These are phyloP conservation scores for Amazona finschi DNA, from an alignment of 2,797 vertebrate species.

Conservation along the genomic window DNA sequence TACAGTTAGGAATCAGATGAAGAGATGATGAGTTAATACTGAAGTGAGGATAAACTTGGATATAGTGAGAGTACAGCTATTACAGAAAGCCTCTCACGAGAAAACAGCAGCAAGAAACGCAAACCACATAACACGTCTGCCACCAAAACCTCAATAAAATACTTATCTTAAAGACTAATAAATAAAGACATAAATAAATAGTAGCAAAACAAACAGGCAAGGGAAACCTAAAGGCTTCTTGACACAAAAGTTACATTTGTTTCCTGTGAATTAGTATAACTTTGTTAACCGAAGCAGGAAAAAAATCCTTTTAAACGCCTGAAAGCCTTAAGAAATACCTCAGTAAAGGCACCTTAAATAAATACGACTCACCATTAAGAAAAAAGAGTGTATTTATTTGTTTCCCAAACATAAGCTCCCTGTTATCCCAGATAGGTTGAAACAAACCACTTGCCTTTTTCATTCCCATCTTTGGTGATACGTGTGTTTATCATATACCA, in stretches of 20 bases:
- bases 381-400: background rate
- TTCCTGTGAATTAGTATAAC: background rate
- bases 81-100: background rate
- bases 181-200: background rate
- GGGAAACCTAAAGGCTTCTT: background rate
- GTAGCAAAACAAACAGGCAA: background rate
- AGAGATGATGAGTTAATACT: background rate
- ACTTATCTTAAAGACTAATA: background rate
- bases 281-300: background rate
- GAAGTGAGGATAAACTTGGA: background rate
- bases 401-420: background rate
- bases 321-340: background rate
- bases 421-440: background rate
- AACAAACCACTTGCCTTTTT: background rate
- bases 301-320: background rate
- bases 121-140: background rate
- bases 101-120: background rate
- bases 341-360: background rate
- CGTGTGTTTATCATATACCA: accelerated
- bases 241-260: background rate
- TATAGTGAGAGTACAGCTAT: background rate
- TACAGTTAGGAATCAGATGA: background rate
- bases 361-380: background rate
- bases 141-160: background rate
- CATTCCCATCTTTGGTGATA: background rate